Base-by-base conservation (phyloP, 1,140 invertebrate genomes). In the Plodia interpunctella region DNA sequence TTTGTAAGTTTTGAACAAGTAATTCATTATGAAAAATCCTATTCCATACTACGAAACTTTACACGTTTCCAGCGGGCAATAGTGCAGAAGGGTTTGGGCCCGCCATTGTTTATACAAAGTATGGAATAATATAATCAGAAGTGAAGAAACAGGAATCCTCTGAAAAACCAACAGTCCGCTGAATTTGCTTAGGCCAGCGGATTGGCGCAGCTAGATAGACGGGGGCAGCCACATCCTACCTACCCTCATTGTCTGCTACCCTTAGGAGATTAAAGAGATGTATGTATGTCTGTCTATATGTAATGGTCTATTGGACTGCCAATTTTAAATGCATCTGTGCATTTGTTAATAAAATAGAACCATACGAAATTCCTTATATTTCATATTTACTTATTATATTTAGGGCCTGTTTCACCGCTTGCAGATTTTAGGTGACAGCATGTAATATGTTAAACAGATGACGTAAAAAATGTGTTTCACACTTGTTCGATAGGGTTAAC, bases 121-220 rank as follows among this genome's bases (percentile, higher is more conserved):
- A 87, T 87, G 73, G 76, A 87, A 88, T 88, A 86, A 89, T 82
- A 88, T 89, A 87, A 88, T 87, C 87, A 87, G 83, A 83, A 84
- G 83, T 87, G 85, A 89, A 89, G 87, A 89, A 88, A 87, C 84
- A 87, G 84, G 78, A 88, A 83, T 88, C 81, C 79, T 70, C 54
- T 70, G 79, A 87, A 89, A 89, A 89, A 89, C 70, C 84, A 89
- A 89, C 87, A 89, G 73, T 44, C 38, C 72, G 52, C 77, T 67
- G 80, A 88, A 88, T 89, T 89, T 89, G 87, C 87, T 89, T 88
- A 89, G 87, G 84, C 77, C 77, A 87, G 82, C 80, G 84, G 80
- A 81, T 86, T 83, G 81, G 83, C 87, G 77, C 70, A 70, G 70
- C 59, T 69, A 73, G 82, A 78, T 82, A 78, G 80, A 79, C 75